Percentiles rank a stretch among this genome's conserved stretches.
These are phyloP conservation scores for Trichonephila inaurata DNA, from an alignment of 1,140 invertebrate species.

Conservation along the genomic window DNA sequence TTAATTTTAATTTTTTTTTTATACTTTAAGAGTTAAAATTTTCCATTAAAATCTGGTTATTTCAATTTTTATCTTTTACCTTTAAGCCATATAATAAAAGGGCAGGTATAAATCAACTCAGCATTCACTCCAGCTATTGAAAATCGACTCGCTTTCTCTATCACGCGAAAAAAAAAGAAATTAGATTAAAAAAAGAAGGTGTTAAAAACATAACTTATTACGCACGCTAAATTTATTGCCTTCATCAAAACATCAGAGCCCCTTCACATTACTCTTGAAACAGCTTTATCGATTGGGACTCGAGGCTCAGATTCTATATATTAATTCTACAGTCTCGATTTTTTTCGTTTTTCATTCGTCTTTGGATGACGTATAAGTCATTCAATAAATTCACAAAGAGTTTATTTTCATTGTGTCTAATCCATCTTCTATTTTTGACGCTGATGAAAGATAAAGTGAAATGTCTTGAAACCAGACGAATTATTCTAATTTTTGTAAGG, in stretches of 20 bases:
- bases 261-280: conserved; percentile 7
- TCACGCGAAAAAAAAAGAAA: not conserved
- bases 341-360: too few species aligned
- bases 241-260: not conserved
- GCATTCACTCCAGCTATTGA: not conserved
- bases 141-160: not conserved
- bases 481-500: too few species aligned
- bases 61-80: not conserved
- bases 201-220: not conserved
- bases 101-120: not conserved
- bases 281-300: not conserved
- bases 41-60: not conserved
- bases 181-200: not conserved
- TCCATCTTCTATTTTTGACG: too few species aligned
- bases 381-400: too few species aligned
- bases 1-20: not conserved
- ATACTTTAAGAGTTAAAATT: not conserved
- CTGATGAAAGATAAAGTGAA: too few species aligned
- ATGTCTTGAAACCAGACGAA: too few species aligned
- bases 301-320: too few species aligned
- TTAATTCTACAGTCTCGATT: too few species aligned
- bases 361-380: too few species aligned
- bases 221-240: not conserved
- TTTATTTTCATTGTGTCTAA: too few species aligned
- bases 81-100: not conserved